Evolutionary conservation across 1,140 invertebrate genomes (phyloP).

Genomic region (Procambarus virginalis): DNA sequence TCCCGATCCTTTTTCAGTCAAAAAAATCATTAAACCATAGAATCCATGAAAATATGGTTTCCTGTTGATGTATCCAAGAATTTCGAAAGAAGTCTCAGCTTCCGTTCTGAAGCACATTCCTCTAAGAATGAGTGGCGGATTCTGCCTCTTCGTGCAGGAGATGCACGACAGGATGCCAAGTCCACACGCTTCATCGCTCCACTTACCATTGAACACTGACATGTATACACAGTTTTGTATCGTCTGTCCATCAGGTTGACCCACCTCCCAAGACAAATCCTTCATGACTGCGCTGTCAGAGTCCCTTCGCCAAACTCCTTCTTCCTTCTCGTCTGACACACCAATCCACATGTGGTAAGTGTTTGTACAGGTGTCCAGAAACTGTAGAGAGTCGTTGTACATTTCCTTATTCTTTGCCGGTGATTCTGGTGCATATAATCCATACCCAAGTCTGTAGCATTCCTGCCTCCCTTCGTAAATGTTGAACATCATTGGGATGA

Average conservation of each 20-base stretch:
- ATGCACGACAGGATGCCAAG: slow-evolving; percentile 21
- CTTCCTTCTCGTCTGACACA: slow-evolving; percentile 18
- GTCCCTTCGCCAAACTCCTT: slow-evolving; percentile 30
- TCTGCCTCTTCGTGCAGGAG: slow-evolving; percentile 6
- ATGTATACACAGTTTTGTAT: slow-evolving; percentile 51
- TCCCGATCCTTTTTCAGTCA: slow-evolving; percentile 2
- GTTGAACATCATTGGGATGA: slow-evolving; percentile 32
- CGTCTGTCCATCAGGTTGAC: slow-evolving; percentile 32
- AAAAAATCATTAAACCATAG: slow-evolving; percentile 38
- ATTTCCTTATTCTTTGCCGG: slow-evolving; percentile 4
- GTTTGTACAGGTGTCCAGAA: slow-evolving; percentile 36
- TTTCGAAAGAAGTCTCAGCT: slow-evolving; percentile 40
- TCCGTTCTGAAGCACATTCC: slow-evolving; percentile 50
- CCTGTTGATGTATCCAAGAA: slow-evolving; percentile 45
- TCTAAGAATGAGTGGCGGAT: slow-evolving; percentile 37
- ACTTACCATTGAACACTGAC: slow-evolving; percentile 28
- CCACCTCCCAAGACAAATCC: slow-evolving; percentile 15
- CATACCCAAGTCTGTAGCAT: slow-evolving; percentile 43
- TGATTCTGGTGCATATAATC: slow-evolving; percentile 19
- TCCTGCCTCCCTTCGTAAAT: slow-evolving; percentile 2
- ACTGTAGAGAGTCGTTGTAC: slow-evolving; percentile 38
- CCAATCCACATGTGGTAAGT: slow-evolving; percentile 39
- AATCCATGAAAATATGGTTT: slow-evolving; percentile 60
- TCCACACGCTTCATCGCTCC: slow-evolving; percentile 42
- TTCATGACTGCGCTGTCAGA: slow-evolving; percentile 2